Base-by-base conservation (phyloP, 2,113 vertebrate species). In the Phrynosoma platyrhinos region DNA sequence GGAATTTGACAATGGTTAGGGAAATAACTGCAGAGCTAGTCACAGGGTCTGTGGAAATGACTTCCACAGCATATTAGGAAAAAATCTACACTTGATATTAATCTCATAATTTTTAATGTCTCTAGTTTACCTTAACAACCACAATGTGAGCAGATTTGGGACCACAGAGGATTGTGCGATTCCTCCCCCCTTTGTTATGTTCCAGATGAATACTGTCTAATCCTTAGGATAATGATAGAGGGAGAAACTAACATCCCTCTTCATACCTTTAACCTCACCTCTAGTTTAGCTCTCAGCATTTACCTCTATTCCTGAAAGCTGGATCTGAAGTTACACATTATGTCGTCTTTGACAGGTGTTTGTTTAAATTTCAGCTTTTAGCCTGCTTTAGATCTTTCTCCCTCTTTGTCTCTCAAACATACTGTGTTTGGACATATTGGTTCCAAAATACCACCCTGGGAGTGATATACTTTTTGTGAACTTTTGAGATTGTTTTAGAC, bases 1-100 rank as follows among this genome's bases (percentile, higher is more conserved):
- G 92, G 88, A 82, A 93, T 92, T 91, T 91, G 91, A 89, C 91
- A 76, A 84, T 84, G 64, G 79, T 62, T 9, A 93, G 90, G 69
- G 84, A 82, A 66, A 86, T 82, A 16, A 83, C 64, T 89, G 68
- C 76, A 71, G 47, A 69, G 82, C 87, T 87, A 87, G 89, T 79
- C 5, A 42, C 36, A 87, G 42, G 66, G 9, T 36, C 78, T 32
- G 72, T 85, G 92, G 91, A 55, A 91, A 86, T 84, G 85, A 74
- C 30, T 82, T 2, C 1, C 0, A 10, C 86, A 8, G 23, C 0
- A 21, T 72, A 30, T 93, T 89, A 88, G 83, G 75, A 6, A 53
- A 62, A 81, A 81, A 62, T 13, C 55, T 27, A 68, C 0, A 14
- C 21, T n/a, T 82, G 32, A 18, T n/a, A 5, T 66, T 42, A 66